These are phyloP conservation scores for Coelinius sp. DNA, from an alignment of 2,888 invertebrate genomes.

Conservation along the genomic window DNA sequence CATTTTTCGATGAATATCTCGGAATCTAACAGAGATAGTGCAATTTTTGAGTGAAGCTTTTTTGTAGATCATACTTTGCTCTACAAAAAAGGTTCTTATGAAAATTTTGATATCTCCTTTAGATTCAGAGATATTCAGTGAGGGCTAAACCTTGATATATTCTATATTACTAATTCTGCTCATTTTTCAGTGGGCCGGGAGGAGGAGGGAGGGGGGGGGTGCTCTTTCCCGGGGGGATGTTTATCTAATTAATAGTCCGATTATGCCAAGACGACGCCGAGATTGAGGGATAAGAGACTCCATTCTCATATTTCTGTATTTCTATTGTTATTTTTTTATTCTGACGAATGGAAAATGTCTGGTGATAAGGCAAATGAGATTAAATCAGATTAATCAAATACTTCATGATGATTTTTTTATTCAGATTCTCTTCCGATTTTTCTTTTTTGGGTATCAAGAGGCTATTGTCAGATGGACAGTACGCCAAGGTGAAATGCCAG, in stretches of 20 bases:
- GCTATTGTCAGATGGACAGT: neutral
- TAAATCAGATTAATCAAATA: neutral
- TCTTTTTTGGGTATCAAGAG: neutral
- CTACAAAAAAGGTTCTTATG: too few relatives aligned
- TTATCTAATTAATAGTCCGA: conserved; percentile 42
- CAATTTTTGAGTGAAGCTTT: too few relatives aligned
- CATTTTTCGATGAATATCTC: too few relatives aligned
- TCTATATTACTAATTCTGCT: too few relatives aligned
- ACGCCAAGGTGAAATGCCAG: conserved; percentile 20
- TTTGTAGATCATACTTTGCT: too few relatives aligned
- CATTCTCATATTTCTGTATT: conserved; percentile 22
- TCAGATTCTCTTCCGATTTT: neutral
- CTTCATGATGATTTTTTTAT: neutral
- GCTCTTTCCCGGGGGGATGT: conserved; percentile 25
- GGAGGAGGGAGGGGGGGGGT: conserved; percentile 48
- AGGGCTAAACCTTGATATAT: too few relatives aligned
- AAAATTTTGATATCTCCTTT: too few relatives aligned
- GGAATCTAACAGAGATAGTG: too few relatives aligned
- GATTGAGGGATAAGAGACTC: conserved; percentile 35
- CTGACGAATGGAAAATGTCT: neutral
- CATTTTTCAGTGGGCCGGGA: too few relatives aligned
- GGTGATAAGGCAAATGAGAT: conserved; percentile 10
- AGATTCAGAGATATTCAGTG: too few relatives aligned
- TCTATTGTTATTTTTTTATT: neutral
- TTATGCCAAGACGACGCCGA: conserved; percentile 32